Base-by-base conservation (phyloP, 2,888 invertebrate species). In the Apodemia mormo region DNA sequence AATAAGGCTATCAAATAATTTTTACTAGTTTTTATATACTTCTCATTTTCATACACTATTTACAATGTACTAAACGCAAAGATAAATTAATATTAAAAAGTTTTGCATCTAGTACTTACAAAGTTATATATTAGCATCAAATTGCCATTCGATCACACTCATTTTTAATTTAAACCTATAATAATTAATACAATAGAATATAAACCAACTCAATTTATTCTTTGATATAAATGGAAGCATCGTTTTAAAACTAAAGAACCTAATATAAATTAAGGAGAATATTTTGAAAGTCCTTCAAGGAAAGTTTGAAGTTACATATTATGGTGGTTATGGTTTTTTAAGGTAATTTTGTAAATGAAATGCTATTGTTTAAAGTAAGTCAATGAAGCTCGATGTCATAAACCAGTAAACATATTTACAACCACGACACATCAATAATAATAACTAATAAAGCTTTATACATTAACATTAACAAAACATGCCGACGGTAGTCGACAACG, bases 201-300 rank as follows among this genome's bases (percentile, higher is more conserved):
- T 84, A 87, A 88, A 86, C 82, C 92, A 87, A 93, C 93, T 92
- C 91, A 84, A 76, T 92, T 45, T 45, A 93, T 89, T 93, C 93
- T 93, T 93, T 93, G 93, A 93, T 92, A 93, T 92, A 87, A 91
- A 88, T 93, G 93, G 93, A 93, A 93, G 93, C 93, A 93, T 92
- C 89, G 89, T 91, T 90, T 86, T 85, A 88, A 82, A 88, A 85
- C 90, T 92, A 91, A 81, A 82, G 78, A 78, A 79, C 76, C 79
- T 81, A 80, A 80, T 81, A 78, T 77, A 77, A 79, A 79, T 79
- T 81, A 77, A 77, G 58, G 58, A 58, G 29, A 45, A 30, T 10
- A 30, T 29, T 58, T 58, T 58, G 58, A 58, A 29, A 56, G 29
- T 22, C 10, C 29, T 56, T 71, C 66, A 66, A 70, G 14, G 49